phyloP scores from a whole-genome alignment of 1,140 invertebrate genomes.

The Linepithema humile region DNA sequence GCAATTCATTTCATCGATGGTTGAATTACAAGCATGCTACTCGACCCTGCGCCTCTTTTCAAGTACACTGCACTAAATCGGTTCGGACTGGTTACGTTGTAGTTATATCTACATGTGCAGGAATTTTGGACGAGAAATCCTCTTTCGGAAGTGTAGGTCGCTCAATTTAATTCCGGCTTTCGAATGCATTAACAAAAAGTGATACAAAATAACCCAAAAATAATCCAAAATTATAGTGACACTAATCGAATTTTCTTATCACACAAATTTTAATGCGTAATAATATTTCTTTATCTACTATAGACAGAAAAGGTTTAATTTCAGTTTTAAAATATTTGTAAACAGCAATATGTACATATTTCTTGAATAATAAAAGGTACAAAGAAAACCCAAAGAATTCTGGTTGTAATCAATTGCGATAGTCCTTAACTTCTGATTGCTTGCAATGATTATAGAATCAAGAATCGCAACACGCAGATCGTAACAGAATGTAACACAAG shows the following conservation, averaged over 20 bases:
- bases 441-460: no score
- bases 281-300: background rate
- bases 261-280: background rate
- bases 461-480: no score
- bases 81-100: conserved; percentile 28
- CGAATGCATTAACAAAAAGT: no score
- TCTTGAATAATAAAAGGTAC: no score
- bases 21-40: conserved; percentile 18
- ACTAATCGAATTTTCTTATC: background rate
- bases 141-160: conserved; percentile 19
- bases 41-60: conserved; percentile 35
- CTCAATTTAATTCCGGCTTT: conserved; percentile 13
- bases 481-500: no score
- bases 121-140: conserved; percentile 42
- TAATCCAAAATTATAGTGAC: background rate
- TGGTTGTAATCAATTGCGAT: no score
- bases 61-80: conserved; percentile 66
- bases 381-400: no score
- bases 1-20: conserved; percentile 56
- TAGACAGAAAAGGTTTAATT: no score
- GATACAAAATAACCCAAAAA: no score
- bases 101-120: conserved; percentile 12
- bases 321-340: no score
- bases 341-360: background rate
- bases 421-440: no score